phyloP scores from a whole-genome alignment of 2,113 vertebrate species.

The Pteronura brasiliensis region DNA sequence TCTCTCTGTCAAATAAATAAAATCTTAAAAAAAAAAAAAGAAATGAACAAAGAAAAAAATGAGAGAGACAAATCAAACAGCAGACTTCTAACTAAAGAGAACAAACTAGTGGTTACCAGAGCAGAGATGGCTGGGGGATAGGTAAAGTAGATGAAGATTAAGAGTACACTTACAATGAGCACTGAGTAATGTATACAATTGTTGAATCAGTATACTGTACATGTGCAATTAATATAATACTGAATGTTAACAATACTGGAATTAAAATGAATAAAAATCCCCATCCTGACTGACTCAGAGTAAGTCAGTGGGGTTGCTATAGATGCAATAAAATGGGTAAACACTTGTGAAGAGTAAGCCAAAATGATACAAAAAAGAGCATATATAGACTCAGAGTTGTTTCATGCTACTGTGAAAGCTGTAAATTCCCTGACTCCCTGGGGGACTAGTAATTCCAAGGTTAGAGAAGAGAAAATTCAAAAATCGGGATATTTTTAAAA shows the following conservation, averaged over 20 bases:
- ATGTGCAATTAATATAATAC: background rate
- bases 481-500: background rate
- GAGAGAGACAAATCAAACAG: background rate
- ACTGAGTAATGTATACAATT: background rate
- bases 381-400: background rate
- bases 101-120: background rate
- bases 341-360: background rate
- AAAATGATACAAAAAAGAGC: background rate
- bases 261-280: background rate
- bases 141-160: background rate
- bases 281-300: background rate
- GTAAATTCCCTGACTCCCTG: background rate
- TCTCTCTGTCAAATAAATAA: too few relatives aligned
- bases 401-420: background rate
- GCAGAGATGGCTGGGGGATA: background rate
- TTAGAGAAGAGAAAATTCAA: background rate
- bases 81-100: background rate
- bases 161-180: background rate
- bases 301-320: background rate
- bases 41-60: background rate
- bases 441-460: background rate
- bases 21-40: too few relatives aligned
- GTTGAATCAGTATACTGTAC: background rate
- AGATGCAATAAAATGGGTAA: background rate
- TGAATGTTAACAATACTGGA: background rate